A percentile compares a stretch with the other conserved stretches of the same genome.
These are phyloP conservation scores for Brassicogethes aeneus DNA, from an alignment of 2,888 invertebrate species.

Conservation along the genomic window DNA sequence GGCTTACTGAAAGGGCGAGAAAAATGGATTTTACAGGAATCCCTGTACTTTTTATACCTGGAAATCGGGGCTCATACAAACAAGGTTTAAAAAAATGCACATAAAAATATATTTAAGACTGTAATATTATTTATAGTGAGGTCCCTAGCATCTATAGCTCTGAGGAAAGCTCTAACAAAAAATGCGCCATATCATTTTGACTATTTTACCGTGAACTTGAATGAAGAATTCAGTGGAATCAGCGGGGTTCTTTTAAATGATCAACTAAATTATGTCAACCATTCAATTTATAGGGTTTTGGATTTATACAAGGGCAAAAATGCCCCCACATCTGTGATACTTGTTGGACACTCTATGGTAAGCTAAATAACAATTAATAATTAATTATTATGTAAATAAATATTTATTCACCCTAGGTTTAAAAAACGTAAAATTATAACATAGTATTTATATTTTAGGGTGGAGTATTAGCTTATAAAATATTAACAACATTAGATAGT, in stretches of 20 bases:
- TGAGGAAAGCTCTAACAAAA: constrained; percentile 69
- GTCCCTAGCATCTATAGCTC: constrained; percentile 85
- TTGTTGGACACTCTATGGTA: constrained; percentile 96
- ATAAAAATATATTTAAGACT: constrained; percentile 5
- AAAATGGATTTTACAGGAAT: constrained; percentile 75
- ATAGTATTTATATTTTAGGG: too few species aligned
- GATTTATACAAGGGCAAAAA: constrained; percentile 51
- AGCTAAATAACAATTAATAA: constrained; percentile 20
- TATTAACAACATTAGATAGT: constrained; percentile 42
- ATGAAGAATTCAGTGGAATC: constrained; percentile 82
- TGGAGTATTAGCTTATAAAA: constrained; percentile 34
- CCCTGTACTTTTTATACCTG: constrained; percentile 91
- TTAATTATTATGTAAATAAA: constrained; percentile 1
- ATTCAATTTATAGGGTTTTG: constrained; percentile 63
- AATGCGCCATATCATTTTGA: constrained; percentile 73
- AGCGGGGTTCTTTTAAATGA: constrained; percentile 74
- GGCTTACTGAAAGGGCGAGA: constrained; percentile 57
- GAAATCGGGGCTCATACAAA: constrained; percentile 88
- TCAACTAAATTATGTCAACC: constrained; percentile 65
- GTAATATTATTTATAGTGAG: constrained; percentile 50
- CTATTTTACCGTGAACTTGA: constrained; percentile 83
- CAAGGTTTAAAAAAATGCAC: constrained; percentile 52
- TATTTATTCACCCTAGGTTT: too few species aligned
- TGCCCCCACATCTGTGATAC: constrained; percentile 53
- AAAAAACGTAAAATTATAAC: too few species aligned